phyloP scores from a whole-genome alignment of 53 echinoderm and acorn worm genomes.

The Echinometra lucunter region DNA sequence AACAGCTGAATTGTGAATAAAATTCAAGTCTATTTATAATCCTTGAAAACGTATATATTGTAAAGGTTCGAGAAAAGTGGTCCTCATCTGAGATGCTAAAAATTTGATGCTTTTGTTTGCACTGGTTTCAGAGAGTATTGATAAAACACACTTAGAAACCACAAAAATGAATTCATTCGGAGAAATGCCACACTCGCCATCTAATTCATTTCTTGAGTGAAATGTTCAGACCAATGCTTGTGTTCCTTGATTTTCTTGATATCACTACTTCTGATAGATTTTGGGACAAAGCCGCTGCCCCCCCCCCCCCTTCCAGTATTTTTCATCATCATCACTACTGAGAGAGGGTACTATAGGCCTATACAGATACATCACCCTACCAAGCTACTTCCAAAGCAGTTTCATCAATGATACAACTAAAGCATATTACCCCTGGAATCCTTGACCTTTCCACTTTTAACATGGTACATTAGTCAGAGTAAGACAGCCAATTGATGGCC shows the following conservation, averaged over 20 bases:
- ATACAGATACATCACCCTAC: not conserved
- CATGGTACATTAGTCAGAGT: slow-evolving; percentile 5
- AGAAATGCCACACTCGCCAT: not conserved
- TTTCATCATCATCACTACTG: not conserved
- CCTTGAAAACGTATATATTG: not conserved
- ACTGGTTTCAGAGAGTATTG: not conserved
- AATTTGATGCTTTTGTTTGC: not conserved
- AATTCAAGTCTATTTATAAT: not conserved
- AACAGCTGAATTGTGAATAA: not conserved
- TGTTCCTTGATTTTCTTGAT: not conserved
- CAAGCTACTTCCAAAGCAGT: not conserved
- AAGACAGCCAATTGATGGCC: slow-evolving; percentile 11
- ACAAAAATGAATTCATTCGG: not conserved
- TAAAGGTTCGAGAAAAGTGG: not conserved
- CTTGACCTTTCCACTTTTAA: not conserved
- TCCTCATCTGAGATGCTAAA: not conserved
- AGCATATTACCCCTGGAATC: not conserved
- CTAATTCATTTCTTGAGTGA: not conserved
- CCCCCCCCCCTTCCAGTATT: not conserved
- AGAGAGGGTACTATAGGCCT: not conserved
- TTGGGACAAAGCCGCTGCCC: not conserved
- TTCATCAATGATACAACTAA: not conserved
- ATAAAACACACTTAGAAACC: not conserved
- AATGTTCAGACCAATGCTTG: not conserved
- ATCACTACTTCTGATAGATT: not conserved